phyloP scores from a whole-genome alignment of 2,113 vertebrate genomes.

The Gasterosteus nipponicus region DNA sequence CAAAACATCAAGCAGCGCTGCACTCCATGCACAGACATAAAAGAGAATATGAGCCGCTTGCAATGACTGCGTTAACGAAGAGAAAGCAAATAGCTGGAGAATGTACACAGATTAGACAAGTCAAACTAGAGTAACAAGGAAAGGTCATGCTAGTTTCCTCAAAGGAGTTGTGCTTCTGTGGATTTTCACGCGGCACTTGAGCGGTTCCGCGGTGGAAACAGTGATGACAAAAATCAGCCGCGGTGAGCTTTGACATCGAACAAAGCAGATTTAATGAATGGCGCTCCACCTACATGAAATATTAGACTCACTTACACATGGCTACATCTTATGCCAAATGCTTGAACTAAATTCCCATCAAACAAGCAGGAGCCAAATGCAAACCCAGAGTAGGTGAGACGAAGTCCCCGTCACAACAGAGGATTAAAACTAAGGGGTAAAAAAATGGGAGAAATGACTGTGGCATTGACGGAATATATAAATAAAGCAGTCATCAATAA shows the following conservation, averaged over 20 bases:
- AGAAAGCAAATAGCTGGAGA: conserved; percentile 31
- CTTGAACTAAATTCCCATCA: conserved; percentile 5
- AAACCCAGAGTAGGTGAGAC: conserved; percentile 6
- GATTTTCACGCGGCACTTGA: neutral
- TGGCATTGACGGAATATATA: conserved; percentile 66
- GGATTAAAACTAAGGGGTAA: conserved; percentile 37
- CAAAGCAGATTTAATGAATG: conserved; percentile 23
- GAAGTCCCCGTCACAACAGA: conserved; percentile 47
- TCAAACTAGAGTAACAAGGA: conserved; percentile 23
- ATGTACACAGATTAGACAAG: conserved; percentile 45
- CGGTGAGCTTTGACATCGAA: conserved; percentile 26
- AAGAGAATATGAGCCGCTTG: conserved; percentile 36
- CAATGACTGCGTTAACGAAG: conserved; percentile 29
- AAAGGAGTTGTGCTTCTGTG: conserved; percentile 20
- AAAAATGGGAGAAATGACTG: conserved; percentile 55
- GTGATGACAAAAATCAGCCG: conserved; percentile 21
- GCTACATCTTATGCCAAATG: conserved; percentile 19
- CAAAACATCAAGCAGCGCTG: conserved; percentile 32
- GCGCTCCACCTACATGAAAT: conserved; percentile 28
- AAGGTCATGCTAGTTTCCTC: conserved; percentile 35
- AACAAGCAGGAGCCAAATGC: conserved; percentile 9
- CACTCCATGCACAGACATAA: conserved; percentile 12
- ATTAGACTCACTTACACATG: conserved; percentile 8
- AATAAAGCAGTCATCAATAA: conserved; percentile 78
- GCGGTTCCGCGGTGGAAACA: conserved; percentile 18